Evolutionary conservation across 2,888 invertebrate genomes (phyloP).

Genomic region (Melanostoma mellinum): DNA sequence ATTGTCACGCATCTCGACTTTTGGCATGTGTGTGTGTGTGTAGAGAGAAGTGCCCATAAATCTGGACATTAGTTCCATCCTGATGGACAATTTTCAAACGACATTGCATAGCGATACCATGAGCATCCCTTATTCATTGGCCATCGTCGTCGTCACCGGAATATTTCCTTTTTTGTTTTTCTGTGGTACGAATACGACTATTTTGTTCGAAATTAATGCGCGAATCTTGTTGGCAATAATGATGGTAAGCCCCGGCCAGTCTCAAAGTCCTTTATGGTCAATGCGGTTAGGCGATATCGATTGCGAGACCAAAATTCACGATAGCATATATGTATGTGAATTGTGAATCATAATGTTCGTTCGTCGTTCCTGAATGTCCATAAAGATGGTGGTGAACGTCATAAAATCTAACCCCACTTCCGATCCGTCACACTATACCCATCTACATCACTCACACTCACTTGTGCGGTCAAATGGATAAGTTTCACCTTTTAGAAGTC

Average conservation of each 20-base stretch:
- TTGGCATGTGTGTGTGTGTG: constrained; percentile 18
- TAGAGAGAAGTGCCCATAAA: constrained; percentile 46
- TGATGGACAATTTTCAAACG: constrained; percentile 58
- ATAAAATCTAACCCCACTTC: constrained; percentile 33
- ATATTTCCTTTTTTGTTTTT: not conserved
- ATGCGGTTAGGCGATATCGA: constrained; percentile 56
- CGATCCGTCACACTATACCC: not conserved
- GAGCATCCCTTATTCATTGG: constrained; percentile 21
- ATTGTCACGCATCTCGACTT: constrained; percentile 5
- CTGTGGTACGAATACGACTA: constrained; percentile 8
- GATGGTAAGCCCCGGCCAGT: constrained; percentile 36
- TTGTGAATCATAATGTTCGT: not conserved
- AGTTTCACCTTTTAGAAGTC: constrained; percentile 38
- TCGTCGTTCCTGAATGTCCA: constrained; percentile 39
- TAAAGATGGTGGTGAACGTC: constrained; percentile 45
- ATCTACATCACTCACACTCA: not conserved
- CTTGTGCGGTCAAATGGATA: constrained; percentile 48
- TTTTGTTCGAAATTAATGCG: constrained; percentile 34
- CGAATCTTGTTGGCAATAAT: constrained; percentile 47
- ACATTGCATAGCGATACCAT: not conserved
- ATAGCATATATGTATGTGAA: constrained; percentile 26
- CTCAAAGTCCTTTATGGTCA: constrained; percentile 61
- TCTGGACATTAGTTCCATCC: constrained; percentile 60
- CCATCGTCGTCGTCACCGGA: not conserved
- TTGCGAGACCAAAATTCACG: constrained; percentile 40